Conservation (phyloP, 2,888 invertebrate species). For the Palloptera scutellata region DNA sequence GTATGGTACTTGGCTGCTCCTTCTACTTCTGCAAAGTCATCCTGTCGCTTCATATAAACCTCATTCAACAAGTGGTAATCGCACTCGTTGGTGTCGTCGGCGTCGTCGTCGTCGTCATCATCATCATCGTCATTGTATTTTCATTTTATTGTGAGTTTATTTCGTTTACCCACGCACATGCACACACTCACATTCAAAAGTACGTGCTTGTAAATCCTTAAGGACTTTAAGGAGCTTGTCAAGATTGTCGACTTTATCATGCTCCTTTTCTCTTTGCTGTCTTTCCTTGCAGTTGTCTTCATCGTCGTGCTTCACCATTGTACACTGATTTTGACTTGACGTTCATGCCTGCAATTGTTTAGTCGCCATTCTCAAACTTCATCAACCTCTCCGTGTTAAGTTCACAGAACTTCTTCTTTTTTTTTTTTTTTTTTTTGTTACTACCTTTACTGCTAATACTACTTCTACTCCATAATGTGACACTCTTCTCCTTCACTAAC, state of each 20-base stretch:
- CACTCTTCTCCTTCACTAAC: conserved; percentile 17
- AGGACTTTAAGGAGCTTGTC: conserved; percentile 56
- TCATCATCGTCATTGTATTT: not conserved
- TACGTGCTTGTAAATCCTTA: conserved; percentile 47
- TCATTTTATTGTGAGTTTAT: conserved; percentile 7
- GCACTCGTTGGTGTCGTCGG: conserved; percentile 29
- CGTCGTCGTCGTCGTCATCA: not conserved
- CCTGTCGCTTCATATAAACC: not conserved
- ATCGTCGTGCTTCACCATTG: not conserved
- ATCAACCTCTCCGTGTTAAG: not conserved
- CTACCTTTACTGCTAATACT: not conserved
- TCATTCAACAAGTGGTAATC: conserved; percentile 52
- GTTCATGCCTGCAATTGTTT: not conserved
- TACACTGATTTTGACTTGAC: not conserved
- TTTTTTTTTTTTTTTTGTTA: not conserved
- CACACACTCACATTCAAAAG: conserved; percentile 15
- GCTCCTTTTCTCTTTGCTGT: not conserved
- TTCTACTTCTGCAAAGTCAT: not conserved
- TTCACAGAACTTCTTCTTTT: not conserved
- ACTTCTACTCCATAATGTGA: too few species aligned
- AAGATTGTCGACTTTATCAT: conserved; percentile 32
- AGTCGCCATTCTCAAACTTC: not conserved
- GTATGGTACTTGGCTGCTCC: not conserved
- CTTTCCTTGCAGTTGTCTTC: not conserved
- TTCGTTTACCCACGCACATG: conserved; percentile 13